Evolutionary conservation across 2,113 vertebrate species (phyloP).

Genomic region (Chionomys nivalis): DNA sequence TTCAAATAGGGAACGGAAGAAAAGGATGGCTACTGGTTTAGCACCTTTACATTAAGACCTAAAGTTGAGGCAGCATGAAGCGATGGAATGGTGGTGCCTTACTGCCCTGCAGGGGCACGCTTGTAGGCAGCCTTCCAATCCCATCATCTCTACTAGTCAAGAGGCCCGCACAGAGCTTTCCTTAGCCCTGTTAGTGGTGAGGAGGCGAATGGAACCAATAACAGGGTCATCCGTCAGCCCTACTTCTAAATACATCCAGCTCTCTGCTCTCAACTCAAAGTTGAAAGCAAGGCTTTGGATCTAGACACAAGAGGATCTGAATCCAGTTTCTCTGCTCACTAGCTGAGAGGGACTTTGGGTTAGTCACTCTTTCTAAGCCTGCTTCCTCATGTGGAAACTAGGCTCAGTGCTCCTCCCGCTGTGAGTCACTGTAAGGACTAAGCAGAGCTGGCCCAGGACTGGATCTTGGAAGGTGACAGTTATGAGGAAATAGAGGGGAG

Average conservation of each 20-base stretch:
- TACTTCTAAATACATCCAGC: not conserved
- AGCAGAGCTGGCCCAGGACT: not conserved
- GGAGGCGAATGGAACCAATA: fast-evolving
- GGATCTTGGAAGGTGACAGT: not conserved
- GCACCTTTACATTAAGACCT: not conserved
- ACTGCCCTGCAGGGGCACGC: not conserved
- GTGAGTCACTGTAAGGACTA: not conserved
- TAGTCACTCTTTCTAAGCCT: not conserved
- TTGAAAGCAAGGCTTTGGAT: not conserved
- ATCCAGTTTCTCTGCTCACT: not conserved
- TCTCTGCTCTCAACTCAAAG: not conserved
- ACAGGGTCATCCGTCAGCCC: not conserved
- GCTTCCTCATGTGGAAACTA: not conserved
- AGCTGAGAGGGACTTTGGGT: not conserved
- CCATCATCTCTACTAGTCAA: not conserved
- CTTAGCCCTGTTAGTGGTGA: fast-evolving
- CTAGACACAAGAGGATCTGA: not conserved
- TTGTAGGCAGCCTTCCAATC: not conserved
- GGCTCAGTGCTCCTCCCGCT: not conserved
- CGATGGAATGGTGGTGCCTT: no score
- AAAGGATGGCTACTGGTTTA: not conserved
- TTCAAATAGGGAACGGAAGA: not conserved
- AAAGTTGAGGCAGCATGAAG: not conserved
- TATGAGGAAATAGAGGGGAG: not conserved
- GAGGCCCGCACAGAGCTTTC: no score